Conservation (phyloP, 2,113 vertebrate genomes). For the Dermatemys mawii region DNA sequence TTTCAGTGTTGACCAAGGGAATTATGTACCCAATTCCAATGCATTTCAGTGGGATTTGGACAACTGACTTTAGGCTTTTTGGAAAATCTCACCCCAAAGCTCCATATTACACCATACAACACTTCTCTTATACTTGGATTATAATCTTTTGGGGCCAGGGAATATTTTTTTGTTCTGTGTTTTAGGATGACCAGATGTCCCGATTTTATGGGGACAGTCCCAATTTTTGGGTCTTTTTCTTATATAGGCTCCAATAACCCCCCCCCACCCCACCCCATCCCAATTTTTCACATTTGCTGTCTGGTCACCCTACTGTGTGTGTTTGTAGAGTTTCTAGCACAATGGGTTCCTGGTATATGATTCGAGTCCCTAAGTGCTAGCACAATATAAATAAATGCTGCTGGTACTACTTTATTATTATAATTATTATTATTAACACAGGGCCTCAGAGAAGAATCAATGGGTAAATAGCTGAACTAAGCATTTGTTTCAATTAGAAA, state of each 20-base stretch:
- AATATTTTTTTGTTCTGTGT: not conserved
- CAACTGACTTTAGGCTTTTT: not conserved
- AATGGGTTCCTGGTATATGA: not conserved
- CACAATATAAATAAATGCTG: not conserved
- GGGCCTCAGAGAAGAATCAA: not conserved
- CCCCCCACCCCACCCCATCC: too few species aligned
- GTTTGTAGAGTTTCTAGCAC: not conserved
- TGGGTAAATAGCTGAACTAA: not conserved
- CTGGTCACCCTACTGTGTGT: too few species aligned
- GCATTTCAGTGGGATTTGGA: not conserved
- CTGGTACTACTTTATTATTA: not conserved
- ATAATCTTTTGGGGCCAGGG: not conserved
- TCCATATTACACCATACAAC: not conserved
- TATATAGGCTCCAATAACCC: too few species aligned
- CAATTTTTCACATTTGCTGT: too few species aligned
- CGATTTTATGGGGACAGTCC: too few species aligned
- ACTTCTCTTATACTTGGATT: not conserved
- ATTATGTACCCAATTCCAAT: not conserved
- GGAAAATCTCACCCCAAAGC: not conserved
- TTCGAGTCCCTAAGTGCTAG: not conserved
- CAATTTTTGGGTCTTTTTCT: too few species aligned
- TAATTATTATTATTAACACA: not conserved
- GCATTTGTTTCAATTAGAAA: conserved; percentile 26
- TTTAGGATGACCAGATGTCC: too few species aligned
- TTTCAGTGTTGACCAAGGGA: not conserved